phyloP scores from a whole-genome alignment of 2,888 invertebrate species.

The Cheilosia vernalis region DNA sequence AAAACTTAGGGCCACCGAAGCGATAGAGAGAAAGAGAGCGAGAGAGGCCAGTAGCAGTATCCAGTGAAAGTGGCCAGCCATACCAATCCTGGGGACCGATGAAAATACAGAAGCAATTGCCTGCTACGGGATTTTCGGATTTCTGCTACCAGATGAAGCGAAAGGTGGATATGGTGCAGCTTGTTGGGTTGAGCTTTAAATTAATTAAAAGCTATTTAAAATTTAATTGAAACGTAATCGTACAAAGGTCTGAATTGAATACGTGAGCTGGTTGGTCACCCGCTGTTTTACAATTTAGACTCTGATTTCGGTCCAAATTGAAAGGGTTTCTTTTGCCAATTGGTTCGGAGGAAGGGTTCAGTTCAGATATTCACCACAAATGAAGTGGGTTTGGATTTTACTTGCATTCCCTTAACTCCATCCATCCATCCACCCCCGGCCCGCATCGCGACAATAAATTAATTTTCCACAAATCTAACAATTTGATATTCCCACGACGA shows the following conservation, averaged over 20 bases:
- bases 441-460: slow-evolving; percentile 42
- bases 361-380: no score
- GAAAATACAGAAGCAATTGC: slow-evolving; percentile 45
- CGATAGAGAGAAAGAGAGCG: neutral
- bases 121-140: slow-evolving; percentile 46
- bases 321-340: neutral
- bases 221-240: slow-evolving; percentile 71
- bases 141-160: slow-evolving; percentile 15
- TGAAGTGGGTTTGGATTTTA: no score
- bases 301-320: slow-evolving; percentile 2
- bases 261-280: slow-evolving; percentile 61
- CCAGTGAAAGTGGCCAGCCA: neutral
- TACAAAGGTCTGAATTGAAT: slow-evolving; percentile 32
- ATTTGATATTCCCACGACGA: slow-evolving; percentile 64
- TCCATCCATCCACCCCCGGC: no score
- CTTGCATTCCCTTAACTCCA: no score
- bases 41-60: no score
- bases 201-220: slow-evolving; percentile 72
- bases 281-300: slow-evolving; percentile 37
- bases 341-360: neutral
- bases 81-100: neutral
- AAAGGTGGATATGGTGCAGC: slow-evolving; percentile 19
- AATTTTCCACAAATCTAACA: slow-evolving; percentile 68
- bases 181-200: slow-evolving; percentile 59
- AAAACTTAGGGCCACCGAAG: slow-evolving; percentile 54